Percentiles rank a stretch among this genome's conserved stretches.
Conservation (phyloP, 2,797 vertebrate genomes). For the Alcedo atthis region DNA sequence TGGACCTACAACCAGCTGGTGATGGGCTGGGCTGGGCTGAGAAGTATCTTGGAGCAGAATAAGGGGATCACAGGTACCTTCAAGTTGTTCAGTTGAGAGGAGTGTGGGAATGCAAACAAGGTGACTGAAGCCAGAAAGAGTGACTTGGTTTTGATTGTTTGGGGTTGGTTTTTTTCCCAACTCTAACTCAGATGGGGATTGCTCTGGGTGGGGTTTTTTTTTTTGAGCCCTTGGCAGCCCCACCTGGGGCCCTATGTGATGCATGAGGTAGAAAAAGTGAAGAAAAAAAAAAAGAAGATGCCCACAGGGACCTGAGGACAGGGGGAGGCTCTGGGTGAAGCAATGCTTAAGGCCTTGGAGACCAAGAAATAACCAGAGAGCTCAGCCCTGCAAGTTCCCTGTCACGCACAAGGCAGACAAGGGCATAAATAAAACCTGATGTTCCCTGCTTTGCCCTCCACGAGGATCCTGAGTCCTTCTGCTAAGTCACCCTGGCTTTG, state of each 20-base stretch:
- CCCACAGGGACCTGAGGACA: neutral
- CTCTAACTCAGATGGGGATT: neutral
- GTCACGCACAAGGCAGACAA: neutral
- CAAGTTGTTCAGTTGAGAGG: neutral
- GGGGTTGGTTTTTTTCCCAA: neutral
- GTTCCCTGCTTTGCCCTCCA: neutral
- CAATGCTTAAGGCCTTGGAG: neutral
- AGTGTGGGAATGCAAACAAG: neutral
- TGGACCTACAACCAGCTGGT: neutral
- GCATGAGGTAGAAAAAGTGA: neutral
- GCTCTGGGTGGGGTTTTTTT: neutral
- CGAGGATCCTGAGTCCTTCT: neutral
- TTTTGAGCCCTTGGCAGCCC: neutral
- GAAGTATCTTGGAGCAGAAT: neutral
- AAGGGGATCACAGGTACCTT: neutral
- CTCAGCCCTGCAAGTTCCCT: neutral
- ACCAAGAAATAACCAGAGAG: neutral
- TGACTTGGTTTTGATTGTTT: too few relatives aligned
- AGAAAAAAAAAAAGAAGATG: neutral
- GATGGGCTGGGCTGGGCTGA: rapidly evolving
- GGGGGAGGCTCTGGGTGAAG: neutral
- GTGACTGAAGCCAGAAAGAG: neutral
- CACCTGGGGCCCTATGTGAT: rapidly evolving
- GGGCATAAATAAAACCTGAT: neutral
- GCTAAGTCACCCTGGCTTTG: neutral